These are phyloP conservation scores for Hipposideros larvatus DNA, from an alignment of 2,797 vertebrate genomes.

Conservation along the genomic window DNA sequence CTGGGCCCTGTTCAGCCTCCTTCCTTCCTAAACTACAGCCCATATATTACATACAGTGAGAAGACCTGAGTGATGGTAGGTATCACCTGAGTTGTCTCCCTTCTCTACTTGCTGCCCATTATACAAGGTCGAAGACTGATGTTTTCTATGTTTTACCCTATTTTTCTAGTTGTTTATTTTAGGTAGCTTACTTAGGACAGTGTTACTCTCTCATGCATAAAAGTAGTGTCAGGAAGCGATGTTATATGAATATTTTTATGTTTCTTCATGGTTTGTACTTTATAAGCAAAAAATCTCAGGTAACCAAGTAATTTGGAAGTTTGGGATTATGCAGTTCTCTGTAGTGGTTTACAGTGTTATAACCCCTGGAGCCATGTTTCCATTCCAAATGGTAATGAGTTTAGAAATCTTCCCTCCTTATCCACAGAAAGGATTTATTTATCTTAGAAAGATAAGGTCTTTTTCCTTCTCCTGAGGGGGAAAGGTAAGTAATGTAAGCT, in stretches of 20 bases:
- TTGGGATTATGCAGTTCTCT: neutral
- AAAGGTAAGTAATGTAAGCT: neutral
- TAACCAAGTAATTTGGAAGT: neutral
- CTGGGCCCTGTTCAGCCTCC: neutral
- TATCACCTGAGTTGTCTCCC: neutral
- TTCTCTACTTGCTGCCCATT: neutral
- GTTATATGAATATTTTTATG: neutral
- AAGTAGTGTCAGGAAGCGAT: neutral
- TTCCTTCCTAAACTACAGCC: neutral
- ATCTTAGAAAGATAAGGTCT: neutral
- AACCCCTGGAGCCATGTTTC: neutral
- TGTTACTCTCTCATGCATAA: neutral
- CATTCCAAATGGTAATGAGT: neutral
- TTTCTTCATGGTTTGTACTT: neutral
- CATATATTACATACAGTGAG: accelerated
- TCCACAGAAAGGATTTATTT: neutral
- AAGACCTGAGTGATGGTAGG: neutral
- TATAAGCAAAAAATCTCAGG: neutral
- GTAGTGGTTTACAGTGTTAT: neutral
- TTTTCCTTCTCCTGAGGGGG: neutral
- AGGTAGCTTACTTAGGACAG: neutral
- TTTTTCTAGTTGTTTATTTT: neutral
- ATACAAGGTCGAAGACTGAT: neutral
- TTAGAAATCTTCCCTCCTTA: neutral
- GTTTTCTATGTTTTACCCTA: neutral